These are phyloP conservation scores for Apantesis nais DNA, from an alignment of 2,888 invertebrate species.

Conservation along the genomic window DNA sequence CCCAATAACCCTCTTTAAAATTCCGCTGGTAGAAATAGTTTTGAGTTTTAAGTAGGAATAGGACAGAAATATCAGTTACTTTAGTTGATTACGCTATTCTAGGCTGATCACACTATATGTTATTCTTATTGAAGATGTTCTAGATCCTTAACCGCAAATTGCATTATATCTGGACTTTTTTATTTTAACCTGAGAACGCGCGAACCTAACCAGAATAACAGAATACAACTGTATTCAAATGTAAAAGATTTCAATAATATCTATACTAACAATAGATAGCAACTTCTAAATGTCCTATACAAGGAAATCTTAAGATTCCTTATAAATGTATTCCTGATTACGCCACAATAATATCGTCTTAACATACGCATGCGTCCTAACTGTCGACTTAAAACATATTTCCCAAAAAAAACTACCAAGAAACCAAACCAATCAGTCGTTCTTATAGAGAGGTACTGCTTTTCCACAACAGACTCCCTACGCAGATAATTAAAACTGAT, in stretches of 20 bases:
- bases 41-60: too few relatives aligned
- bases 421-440: too few relatives aligned
- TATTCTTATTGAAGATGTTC: too few relatives aligned
- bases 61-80: too few relatives aligned
- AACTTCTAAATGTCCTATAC: not conserved
- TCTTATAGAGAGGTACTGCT: not conserved
- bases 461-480: not conserved
- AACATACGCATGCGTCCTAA: not conserved
- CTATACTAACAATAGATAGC: not conserved
- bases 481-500: not conserved
- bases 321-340: not conserved
- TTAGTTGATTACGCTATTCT: too few relatives aligned
- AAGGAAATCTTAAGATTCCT: not conserved
- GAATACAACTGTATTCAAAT: not conserved
- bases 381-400: too few relatives aligned
- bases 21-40: too few relatives aligned
- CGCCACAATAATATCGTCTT: not conserved
- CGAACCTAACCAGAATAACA: not conserved
- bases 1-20: too few relatives aligned
- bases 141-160: too few relatives aligned
- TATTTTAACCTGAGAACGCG: not conserved
- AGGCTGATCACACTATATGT: too few relatives aligned
- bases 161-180: too few relatives aligned
- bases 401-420: too few relatives aligned
- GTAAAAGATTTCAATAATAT: not conserved